Conservation (phyloP, 2,113 vertebrate genomes). For the Cariama cristata region DNA sequence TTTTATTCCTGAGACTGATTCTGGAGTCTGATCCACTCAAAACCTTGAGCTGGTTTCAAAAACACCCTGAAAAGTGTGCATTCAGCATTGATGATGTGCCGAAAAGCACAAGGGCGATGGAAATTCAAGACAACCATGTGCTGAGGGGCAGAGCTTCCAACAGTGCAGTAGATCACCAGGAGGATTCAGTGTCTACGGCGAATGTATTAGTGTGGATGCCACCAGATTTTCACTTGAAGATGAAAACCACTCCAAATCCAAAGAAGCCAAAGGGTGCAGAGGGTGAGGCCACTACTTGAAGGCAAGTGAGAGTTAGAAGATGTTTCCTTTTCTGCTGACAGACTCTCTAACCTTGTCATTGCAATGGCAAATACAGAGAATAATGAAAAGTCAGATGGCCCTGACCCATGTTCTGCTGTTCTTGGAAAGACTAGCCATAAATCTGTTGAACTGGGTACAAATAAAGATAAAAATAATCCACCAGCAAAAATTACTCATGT, state of each 20-base stretch:
- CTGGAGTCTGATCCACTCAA: slow-evolving; percentile 38
- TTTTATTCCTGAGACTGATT: neutral
- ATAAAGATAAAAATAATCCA: slow-evolving; percentile 26
- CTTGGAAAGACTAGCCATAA: slow-evolving; percentile 36
- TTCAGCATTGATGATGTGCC: neutral
- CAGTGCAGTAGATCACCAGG: neutral
- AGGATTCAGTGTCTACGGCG: neutral
- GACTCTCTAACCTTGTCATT: slow-evolving; percentile 65
- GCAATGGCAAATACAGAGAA: slow-evolving; percentile 58
- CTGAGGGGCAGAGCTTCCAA: neutral
- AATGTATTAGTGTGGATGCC: neutral
- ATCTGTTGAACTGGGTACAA: slow-evolving; percentile 34
- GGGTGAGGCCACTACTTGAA: neutral
- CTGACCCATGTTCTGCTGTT: slow-evolving; percentile 15
- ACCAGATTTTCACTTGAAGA: neutral
- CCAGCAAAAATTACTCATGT: slow-evolving; percentile 26
- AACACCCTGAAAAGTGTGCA: slow-evolving; percentile 45
- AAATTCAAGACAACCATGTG: neutral
- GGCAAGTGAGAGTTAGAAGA: neutral
- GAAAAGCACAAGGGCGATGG: neutral
- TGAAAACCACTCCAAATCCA: neutral
- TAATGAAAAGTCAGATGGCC: slow-evolving; percentile 56
- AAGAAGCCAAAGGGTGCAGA: neutral
- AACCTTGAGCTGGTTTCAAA: slow-evolving; percentile 66
- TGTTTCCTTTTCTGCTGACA: slow-evolving; percentile 4